phyloP scores from a whole-genome alignment of 2,797 vertebrate genomes.

The Coccyzus lansbergi region DNA sequence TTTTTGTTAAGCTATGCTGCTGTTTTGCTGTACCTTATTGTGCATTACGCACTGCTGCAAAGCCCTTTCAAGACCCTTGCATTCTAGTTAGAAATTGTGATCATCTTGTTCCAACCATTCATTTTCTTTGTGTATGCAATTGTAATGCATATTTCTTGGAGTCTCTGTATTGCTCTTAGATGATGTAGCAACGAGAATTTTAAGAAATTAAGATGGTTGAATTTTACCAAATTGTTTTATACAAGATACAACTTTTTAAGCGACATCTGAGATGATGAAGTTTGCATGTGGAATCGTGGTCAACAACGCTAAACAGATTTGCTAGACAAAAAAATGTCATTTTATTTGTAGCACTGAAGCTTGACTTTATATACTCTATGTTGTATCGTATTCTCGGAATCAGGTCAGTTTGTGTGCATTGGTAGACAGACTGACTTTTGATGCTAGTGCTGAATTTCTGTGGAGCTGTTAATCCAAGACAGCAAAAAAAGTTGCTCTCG shows the following conservation, averaged over 20 bases:
- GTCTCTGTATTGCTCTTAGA: neutral
- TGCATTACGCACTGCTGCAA: neutral
- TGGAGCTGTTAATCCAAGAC: neutral
- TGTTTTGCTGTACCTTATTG: neutral
- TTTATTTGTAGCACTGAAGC: neutral
- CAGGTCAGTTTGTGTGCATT: neutral
- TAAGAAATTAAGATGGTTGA: neutral
- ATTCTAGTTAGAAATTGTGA: neutral
- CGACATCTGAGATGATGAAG: neutral
- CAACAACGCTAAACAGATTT: neutral
- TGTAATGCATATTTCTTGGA: neutral
- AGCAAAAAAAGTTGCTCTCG: neutral
- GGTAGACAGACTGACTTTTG: neutral
- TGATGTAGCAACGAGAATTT: neutral
- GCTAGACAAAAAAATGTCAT: neutral
- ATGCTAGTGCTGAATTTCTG: neutral
- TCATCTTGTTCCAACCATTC: neutral
- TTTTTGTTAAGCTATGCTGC: neutral
- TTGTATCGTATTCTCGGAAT: neutral
- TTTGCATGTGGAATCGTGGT: neutral
- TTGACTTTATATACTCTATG: neutral
- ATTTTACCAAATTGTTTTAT: neutral
- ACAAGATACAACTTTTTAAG: neutral
- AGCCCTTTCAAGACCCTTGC: neutral
- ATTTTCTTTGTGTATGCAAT: neutral